phyloP scores from a whole-genome alignment of 2,888 invertebrate genomes.

The Tipula lateralis region DNA sequence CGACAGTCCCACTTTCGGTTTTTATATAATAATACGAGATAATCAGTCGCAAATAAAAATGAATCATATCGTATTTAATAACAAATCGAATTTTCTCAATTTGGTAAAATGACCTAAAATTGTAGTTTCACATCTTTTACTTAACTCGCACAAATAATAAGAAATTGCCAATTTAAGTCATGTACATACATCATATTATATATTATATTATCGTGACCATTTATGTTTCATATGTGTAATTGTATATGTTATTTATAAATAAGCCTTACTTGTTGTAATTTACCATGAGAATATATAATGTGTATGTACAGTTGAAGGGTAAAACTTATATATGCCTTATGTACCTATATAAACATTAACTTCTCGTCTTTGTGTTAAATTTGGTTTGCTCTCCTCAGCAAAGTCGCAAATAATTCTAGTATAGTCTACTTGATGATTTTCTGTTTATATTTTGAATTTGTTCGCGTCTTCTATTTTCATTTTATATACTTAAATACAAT shows the following conservation, averaged over 20 bases:
- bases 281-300: neutral
- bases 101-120: neutral
- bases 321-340: neutral
- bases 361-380: neutral
- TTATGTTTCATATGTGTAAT: neutral
- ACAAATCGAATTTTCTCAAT: neutral
- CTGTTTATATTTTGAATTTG: neutral
- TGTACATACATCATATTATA: neutral
- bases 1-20: neutral
- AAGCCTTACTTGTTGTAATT: neutral
- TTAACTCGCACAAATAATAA: neutral
- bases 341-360: neutral
- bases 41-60: neutral
- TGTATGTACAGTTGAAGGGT: neutral
- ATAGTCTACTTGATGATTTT: neutral
- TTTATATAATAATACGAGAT: neutral
- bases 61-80: neutral
- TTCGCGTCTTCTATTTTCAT: neutral
- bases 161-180: neutral
- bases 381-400: neutral
- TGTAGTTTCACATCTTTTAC: neutral
- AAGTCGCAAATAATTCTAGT: neutral
- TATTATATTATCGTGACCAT: neutral
- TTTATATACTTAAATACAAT: neutral
- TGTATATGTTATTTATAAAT: neutral